phyloP scores from a whole-genome alignment of 2,888 invertebrate species.

The Ophion slaviceki region DNA sequence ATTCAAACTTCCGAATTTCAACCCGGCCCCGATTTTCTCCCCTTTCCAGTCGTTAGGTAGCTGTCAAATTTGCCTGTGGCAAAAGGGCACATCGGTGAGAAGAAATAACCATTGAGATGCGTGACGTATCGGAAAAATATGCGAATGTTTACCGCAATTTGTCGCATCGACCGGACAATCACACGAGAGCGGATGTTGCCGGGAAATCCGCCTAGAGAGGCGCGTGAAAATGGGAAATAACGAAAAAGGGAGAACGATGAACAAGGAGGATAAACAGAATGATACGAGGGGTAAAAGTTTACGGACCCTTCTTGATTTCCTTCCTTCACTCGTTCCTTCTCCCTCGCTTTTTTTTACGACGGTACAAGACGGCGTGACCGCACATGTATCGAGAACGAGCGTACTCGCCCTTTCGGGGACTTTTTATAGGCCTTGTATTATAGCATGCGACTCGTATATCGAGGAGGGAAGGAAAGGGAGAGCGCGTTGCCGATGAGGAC shows the following conservation, averaged over 20 bases:
- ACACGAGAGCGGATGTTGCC: background rate
- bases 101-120: too few species aligned
- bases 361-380: conserved; percentile 76
- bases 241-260: conserved; percentile 43
- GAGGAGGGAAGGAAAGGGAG: conserved; percentile 65
- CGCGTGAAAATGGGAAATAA: conserved; percentile 51
- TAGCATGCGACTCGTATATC: conserved; percentile 67
- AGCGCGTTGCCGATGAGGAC: conserved; percentile 20
- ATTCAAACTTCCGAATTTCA: too few species aligned
- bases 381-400: conserved; percentile 70
- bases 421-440: conserved; percentile 71
- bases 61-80: too few species aligned
- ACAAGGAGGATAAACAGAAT: conserved; percentile 58
- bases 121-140: too few species aligned
- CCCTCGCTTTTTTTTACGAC: conserved; percentile 74
- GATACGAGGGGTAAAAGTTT: conserved; percentile 62
- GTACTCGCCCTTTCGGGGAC: conserved; percentile 62
- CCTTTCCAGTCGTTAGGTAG: too few species aligned
- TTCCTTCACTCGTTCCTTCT: conserved; percentile 44
- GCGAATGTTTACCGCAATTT: background rate
- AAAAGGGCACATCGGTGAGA: too few species aligned
- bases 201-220: conserved; percentile 1
- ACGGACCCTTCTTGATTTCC: conserved; percentile 67
- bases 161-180: background rate
- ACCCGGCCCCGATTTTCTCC: too few species aligned